Evolutionary conservation across 2,888 invertebrate genomes (phyloP).

Genomic region (Euplexia lucipara): DNA sequence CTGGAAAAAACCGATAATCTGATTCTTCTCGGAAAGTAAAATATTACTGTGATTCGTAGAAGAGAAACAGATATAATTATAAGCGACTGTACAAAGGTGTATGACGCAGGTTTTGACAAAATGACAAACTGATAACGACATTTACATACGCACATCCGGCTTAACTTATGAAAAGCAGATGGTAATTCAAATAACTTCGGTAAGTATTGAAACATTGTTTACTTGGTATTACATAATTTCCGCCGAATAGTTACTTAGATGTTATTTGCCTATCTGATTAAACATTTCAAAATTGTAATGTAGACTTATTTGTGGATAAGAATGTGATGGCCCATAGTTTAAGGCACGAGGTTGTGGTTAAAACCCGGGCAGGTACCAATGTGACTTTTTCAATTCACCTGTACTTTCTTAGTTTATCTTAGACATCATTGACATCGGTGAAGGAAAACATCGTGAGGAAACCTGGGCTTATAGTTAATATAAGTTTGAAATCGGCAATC

Average conservation of each 20-base stretch:
- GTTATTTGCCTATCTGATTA: not conserved
- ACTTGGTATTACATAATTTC: constrained; percentile 19
- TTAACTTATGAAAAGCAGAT: constrained; percentile 37
- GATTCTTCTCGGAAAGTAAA: not conserved
- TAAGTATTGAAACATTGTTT: constrained; percentile 25
- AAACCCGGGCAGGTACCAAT: too few relatives aligned
- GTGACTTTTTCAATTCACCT: too few relatives aligned
- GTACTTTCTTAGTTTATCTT: too few relatives aligned
- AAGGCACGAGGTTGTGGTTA: too few relatives aligned
- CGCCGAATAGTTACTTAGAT: not conserved
- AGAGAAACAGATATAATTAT: constrained; percentile 1
- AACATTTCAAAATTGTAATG: not conserved
- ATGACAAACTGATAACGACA: constrained; percentile 41
- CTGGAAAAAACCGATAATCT: not conserved
- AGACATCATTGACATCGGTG: too few relatives aligned
- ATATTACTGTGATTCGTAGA: not conserved
- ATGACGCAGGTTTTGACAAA: constrained; percentile 45
- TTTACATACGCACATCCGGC: constrained; percentile 45
- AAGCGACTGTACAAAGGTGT: constrained; percentile 17
- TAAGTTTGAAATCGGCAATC: too few relatives aligned
- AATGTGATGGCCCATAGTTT: too few relatives aligned
- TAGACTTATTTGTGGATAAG: too few relatives aligned
- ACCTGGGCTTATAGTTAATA: too few relatives aligned
- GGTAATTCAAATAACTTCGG: constrained; percentile 22
- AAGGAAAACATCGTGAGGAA: too few relatives aligned